Percentiles rank a stretch among this genome's conserved stretches.
Conservation (phyloP, 2,888 invertebrate species). For the Drosophila quinaria region DNA sequence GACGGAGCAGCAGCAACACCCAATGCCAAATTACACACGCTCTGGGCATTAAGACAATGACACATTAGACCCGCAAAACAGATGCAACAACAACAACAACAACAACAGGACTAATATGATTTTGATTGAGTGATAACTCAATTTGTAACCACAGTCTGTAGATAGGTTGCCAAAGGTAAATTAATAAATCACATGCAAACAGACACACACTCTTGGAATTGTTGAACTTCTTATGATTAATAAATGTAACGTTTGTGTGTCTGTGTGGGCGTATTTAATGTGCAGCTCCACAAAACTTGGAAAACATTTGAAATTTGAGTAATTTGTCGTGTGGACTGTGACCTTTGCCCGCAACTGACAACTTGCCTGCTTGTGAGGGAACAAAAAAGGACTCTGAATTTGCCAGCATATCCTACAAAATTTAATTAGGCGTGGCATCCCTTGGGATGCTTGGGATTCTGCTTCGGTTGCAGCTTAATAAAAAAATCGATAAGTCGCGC, state of each 20-base stretch:
- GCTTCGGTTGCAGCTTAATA: constrained; percentile 46
- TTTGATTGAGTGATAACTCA: constrained; percentile 81
- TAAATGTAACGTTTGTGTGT: constrained; percentile 28
- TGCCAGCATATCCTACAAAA: constrained; percentile 28
- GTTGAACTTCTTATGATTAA: constrained; percentile 62
- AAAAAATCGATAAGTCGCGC: constrained; percentile 69
- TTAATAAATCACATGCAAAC: constrained; percentile 61
- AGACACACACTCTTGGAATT: constrained; percentile 3
- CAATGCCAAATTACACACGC: constrained; percentile 54
- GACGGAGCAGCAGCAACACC: constrained; percentile 28
- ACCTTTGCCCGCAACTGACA: constrained; percentile 56
- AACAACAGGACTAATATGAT: constrained; percentile 46
- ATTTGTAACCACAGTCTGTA: constrained; percentile 37
- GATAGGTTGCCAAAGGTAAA: constrained; percentile 39
- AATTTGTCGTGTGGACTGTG: constrained; percentile 64
- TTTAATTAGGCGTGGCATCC: constrained; percentile 62
- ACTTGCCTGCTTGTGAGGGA: constrained; percentile 38
- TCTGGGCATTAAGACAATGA: constrained; percentile 65
- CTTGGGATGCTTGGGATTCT: constrained; percentile 12
- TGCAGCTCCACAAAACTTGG: constrained; percentile 16
- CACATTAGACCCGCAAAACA: constrained; percentile 47
- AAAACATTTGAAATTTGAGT: constrained; percentile 33
- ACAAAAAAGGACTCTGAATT: constrained; percentile 14
- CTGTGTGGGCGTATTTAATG: constrained; percentile 9
- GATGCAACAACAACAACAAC: constrained; percentile 22